Evolutionary conservation across 2,888 invertebrate species (phyloP).

Genomic region (Ligdia adustata): DNA sequence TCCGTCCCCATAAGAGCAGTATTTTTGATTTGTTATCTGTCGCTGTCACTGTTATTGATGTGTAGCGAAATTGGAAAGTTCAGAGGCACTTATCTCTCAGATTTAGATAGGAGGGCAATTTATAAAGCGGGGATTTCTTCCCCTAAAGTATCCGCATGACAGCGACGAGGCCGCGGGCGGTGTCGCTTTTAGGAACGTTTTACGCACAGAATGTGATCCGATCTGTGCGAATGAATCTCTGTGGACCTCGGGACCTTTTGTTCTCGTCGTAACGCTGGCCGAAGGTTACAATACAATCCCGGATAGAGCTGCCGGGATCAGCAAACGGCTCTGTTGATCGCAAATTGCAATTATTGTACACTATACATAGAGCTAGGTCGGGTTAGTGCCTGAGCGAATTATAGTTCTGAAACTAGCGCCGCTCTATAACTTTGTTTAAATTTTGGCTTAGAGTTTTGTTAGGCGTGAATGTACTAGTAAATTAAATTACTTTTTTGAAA

Average conservation of each 20-base stretch:
- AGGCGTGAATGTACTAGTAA: conserved; percentile 6
- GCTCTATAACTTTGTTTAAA: neutral
- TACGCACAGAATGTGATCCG: conserved; percentile 26
- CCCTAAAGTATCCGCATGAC: conserved; percentile 73
- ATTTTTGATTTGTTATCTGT: conserved; percentile 79
- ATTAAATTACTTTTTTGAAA: too few relatives aligned
- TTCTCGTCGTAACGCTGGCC: conserved; percentile 6
- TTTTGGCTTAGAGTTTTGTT: too few relatives aligned
- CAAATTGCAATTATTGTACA: conserved; percentile 14
- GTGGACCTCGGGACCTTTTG: conserved; percentile 19
- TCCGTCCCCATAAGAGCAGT: conserved; percentile 59
- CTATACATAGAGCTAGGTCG: conserved; percentile 1
- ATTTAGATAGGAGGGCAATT: conserved; percentile 82
- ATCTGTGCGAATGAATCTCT: conserved; percentile 20
- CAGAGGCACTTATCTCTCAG: conserved; percentile 79
- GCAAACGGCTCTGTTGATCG: conserved; percentile 18
- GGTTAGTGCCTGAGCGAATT: conserved; percentile 18
- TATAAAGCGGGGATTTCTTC: conserved; percentile 76
- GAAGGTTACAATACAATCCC: conserved; percentile 18
- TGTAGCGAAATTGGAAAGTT: conserved; percentile 83
- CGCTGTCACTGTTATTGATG: conserved; percentile 82
- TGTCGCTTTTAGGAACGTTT: conserved; percentile 9
- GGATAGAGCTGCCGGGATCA: conserved; percentile 6
- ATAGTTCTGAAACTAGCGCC: conserved; percentile 7
- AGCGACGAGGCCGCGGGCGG: conserved; percentile 49